A percentile compares a stretch with the other conserved stretches of the same genome.
Conservation (phyloP, 2,113 vertebrate species). For the Anarrhichthys ocellatus region DNA sequence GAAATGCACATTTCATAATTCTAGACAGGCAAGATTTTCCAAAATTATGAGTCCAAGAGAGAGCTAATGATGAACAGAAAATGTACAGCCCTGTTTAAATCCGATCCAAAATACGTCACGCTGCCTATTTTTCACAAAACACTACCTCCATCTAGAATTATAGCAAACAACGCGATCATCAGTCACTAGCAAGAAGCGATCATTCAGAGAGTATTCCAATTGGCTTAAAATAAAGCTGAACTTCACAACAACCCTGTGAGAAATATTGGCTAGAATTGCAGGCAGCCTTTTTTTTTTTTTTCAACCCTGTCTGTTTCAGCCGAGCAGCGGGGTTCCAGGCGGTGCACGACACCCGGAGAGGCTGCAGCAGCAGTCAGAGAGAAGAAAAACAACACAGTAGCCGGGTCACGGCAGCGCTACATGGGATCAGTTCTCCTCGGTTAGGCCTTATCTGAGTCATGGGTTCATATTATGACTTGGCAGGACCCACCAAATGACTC, state of each 20-base stretch:
- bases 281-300: neutral
- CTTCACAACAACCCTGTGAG: constrained; percentile 22
- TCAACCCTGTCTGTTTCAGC: constrained; percentile 13
- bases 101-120: neutral
- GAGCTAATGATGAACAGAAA: constrained; percentile 6
- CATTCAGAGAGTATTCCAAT: neutral
- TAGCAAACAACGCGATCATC: neutral
- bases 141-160: neutral
- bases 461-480: constrained; percentile 69
- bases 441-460: constrained; percentile 70
- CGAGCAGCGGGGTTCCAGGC: constrained; percentile 33
- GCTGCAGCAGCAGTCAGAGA: constrained; percentile 27
- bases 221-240: constrained; percentile 6
- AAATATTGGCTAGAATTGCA: constrained; percentile 28
- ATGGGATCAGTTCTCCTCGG: constrained; percentile 57
- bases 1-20: neutral
- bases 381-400: constrained; percentile 26
- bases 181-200: neutral
- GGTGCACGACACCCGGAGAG: constrained; percentile 30
- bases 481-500: constrained; percentile 65
- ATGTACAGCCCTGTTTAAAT: neutral
- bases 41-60: constrained; percentile 4
- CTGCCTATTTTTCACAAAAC: constrained; percentile 6
- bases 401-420: constrained; percentile 44
- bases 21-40: neutral